Evolutionary conservation across 2,888 invertebrate species (phyloP), one percentile per base, ranked within the genome.

Genomic region (Xestia ashworthii): DNA sequence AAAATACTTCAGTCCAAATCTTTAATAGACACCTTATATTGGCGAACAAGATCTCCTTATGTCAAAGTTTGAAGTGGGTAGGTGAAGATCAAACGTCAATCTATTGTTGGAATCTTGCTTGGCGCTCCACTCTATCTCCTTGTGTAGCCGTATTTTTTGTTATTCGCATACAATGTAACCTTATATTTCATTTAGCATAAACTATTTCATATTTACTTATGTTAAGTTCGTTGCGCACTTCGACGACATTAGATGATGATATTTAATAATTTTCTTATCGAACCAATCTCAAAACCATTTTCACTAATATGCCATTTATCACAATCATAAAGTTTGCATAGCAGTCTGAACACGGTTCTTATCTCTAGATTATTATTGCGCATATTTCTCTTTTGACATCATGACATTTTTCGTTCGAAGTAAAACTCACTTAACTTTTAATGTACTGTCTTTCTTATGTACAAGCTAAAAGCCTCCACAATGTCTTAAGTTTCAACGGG

Each of bases 401-500:
- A 69, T 60, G 38, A 74, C 32, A 48, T 76, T 80, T 78, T 83
- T 76, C 72, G 44, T 70, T 41, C 67, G 46, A 78, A 78, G 74
- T 48, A 53, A 75, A 75, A 80, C 70, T 83, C 73, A 85, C 80
- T 76, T 78, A 76, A 75, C 78, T 80, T 85, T 76, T 75, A 85
- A 86, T 84, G 73, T 79, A 70, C 69, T 81, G 75, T 81, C 79
- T 80, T 81, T 85, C 74, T 81, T 81, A 70, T 68, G 65, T 71
- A 66, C 55, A 41, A 85, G 80, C 77, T 85, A 81, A 86, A 84
- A 81, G 77, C 78, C 78, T 86, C 69, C 78, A 72, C 81, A 81
- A 84, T 81, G 82, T 76, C 72, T 84, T 70, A 76, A 87, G 85
- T 87, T 85, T 85, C 69, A 68, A 48, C 58, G 71, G 76, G 58